Evolutionary conservation across 1,140 invertebrate species (phyloP), one percentile per base, ranked within the genome.

Genomic region (Muscidifurax raptorellus): DNA sequence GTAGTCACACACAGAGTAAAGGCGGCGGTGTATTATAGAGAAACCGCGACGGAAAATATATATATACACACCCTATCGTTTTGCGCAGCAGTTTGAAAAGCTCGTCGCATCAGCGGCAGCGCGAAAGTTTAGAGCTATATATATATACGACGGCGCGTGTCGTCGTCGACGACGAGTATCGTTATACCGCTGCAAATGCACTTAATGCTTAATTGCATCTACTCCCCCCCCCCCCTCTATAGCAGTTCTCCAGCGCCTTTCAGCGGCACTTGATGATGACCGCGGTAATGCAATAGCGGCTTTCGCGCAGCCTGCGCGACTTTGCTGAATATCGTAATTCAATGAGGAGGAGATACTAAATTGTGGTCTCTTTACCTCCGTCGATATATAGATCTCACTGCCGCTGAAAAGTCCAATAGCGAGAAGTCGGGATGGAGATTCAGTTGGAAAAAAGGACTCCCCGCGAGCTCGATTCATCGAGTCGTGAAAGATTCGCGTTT

Each of bases 181-280:
- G 76, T 75, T 80, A 74, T 80, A 80, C 30, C 30, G 71, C 67
- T 80, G 59, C 18, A 74, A 84, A 84, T 80, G 77, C 83, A 80
- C 78, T 80, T 76, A 80, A 84, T 84, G 59, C 83, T 84, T 84
- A 84, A 84, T 84, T 84, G 83, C 77, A 76, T 84, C 72, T 67
- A 59, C 52, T n/a, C 6, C 52, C 15, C 47, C 1, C 47, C 47
- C 5, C 18, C 47, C n/a, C n/a, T n/a, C n/a, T n/a, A n/a, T n/a
- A n/a, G n/a, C 52, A 7, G 18, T 13, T 47, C 18, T 59, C 32
- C 71, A 15, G 67, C 36, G 75, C 78, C 71, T 80, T 84, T 80
- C 72, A 80, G 77, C 52, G 69, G 30, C 71, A 47, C 77, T 74
- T 52, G 71, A 76, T 67, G 59, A 84, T 80, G 78, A 84, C 69